Base-by-base conservation (phyloP, 2,113 vertebrate species). In the Lamprologus speciosus region DNA sequence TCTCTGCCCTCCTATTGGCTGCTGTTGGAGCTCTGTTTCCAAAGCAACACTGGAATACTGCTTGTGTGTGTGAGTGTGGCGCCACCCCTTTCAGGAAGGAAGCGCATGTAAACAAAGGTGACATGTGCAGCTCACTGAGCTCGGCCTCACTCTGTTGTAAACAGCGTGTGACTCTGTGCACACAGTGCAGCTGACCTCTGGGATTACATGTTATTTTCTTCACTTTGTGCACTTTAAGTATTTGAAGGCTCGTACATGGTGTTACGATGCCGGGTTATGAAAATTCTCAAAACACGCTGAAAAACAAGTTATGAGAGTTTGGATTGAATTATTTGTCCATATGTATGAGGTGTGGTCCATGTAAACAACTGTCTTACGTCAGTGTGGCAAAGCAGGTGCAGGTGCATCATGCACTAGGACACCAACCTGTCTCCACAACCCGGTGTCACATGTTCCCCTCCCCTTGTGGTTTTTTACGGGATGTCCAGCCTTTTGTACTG, bases 21-120 rank as follows among this genome's bases (percentile, higher is more conserved):
- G 45, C 75, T 21, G 58, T 11, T 21, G 23, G 12, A 73, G 84
- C 89, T 37, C 92, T 95, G 95, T 96, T 89, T 95, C 96, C 96
- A 94, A 95, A 96, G 95, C 96, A 96, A 96, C 93, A 93, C 54
- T 33, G 92, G 90, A 91, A 95, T 94, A 92, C 94, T n/a, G 23
- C 70, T 31, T 78, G 70, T 31, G 73, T 78, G 42, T 51, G 33
- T 54, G 87, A 81, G 84, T 80, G 80, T 47, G 73, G 50, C 21
- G 83, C 89, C 89, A 58, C 95, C 95, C 68, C 91, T 92, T 93
- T 92, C 90, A 94, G 94, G 94, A 95, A 94, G 92, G 83, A 94
- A 82, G 60, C 2, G 19, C 85, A 85, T 95, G 94, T 95, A 94
- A 95, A 96, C 94, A 96, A 94, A 95, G 35, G 81, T 85, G 51